phyloP scores from a whole-genome alignment of 2,888 invertebrate species.

The Omphaloscelis lunosa region DNA sequence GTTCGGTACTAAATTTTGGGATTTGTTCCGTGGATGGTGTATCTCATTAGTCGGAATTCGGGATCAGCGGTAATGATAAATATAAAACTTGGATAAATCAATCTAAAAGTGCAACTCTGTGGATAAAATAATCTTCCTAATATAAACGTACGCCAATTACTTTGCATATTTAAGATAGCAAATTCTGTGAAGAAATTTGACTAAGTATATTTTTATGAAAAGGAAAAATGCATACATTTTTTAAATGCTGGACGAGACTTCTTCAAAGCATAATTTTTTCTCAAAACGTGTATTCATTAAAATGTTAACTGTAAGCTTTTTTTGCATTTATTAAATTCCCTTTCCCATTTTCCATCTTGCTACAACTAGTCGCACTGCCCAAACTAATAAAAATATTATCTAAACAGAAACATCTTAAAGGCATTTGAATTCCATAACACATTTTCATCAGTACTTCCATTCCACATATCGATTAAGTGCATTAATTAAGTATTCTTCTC shows the following conservation, averaged over 20 bases:
- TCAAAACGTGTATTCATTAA: not conserved
- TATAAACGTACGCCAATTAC: not conserved
- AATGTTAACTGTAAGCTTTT: not conserved
- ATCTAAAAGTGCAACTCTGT: not conserved
- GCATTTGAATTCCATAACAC: not conserved
- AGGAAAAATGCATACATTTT: not conserved
- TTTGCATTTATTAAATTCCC: not conserved
- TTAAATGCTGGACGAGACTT: not conserved
- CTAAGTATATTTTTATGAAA: not conserved
- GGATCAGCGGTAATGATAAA: not conserved
- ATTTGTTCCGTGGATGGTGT: not conserved
- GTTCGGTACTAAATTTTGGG: not conserved
- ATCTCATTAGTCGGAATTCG: not conserved
- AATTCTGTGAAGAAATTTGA: not conserved
- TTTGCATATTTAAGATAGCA: not conserved
- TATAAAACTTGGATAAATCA: not conserved
- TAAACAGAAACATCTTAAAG: not conserved
- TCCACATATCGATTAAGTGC: not conserved
- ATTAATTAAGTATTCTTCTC: conserved; percentile 10
- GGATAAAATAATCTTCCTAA: not conserved
- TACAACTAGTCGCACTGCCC: not conserved
- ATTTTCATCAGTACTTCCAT: not conserved
- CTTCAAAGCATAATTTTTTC: conserved; percentile 18
- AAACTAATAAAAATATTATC: not conserved
- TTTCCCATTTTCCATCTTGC: not conserved